Base-by-base conservation (phyloP, 2,797 vertebrate genomes). In the Acrossocheilus wenchowensis region DNA sequence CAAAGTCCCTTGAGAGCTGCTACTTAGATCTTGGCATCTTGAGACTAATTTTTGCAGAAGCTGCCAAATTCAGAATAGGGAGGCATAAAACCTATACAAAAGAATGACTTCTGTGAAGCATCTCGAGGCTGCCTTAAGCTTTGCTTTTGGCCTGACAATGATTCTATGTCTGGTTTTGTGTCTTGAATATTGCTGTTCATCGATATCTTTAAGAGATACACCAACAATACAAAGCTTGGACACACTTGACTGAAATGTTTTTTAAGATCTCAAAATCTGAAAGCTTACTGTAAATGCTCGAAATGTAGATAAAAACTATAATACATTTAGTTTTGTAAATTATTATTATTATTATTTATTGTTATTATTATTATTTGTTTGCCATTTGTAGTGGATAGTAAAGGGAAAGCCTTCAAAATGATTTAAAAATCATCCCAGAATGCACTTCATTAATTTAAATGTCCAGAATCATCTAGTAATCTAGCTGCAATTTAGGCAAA, bases 21-120 rank as follows among this genome's bases (percentile, higher is more conserved):
- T 72, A 57, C 30, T 54, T 11, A 26, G 34, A 43, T 60, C 68
- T 72, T 72, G 34, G 48, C 14, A 57, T 82, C 23, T 82, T 69
- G 21, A 81, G 4, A 71, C 30, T 26, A 54, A 3, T 54, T 82
- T 72, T n/a, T 82, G 48, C 7, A 6, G 21, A 21, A 15, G 54
- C 11, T 26, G 11, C 9, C 5, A 23, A 60, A 78, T 41, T 36
- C 11, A 39, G 34, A 7, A 34, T 15, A 78, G 6, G 3, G 36
- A 60, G 39, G 19, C 5, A 78, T 41, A 15, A 30, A 30, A 15
- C 14, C 5, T 5, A 64, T 30, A 30, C 12, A 64, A 64, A 64
- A 64, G 5, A 14, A 64, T 6, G 26, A 64, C 62, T 64, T 64
- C 5, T 64, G 62, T 15, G 12, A 64, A 30, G 66, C 7, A 68